Conservation (phyloP, 2,797 vertebrate species). For the Coregonus suidteri region DNA sequence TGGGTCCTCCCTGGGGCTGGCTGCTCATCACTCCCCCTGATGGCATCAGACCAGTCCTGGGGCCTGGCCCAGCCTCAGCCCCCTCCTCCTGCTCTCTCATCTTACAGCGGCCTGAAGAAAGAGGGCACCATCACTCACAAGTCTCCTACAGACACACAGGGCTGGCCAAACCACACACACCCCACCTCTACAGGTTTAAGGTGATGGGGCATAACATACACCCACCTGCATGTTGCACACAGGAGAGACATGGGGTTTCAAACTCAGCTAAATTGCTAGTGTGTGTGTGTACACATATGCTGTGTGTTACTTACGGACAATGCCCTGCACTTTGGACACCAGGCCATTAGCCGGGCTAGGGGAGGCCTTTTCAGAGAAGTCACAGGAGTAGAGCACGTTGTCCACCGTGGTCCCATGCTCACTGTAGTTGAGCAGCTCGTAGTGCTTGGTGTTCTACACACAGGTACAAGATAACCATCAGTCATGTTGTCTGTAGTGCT, state of each 20-base stretch:
- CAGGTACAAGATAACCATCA: not conserved
- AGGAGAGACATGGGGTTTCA: not conserved
- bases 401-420: conserved; percentile 97
- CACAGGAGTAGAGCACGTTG: conserved; percentile 96
- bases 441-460: conserved; percentile 94
- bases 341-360: conserved; percentile 88
- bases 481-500: not conserved
- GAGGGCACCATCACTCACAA: not conserved
- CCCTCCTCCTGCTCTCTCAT: conserved; percentile 81
- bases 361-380: conserved; percentile 93
- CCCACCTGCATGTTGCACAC: no score
- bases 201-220: not conserved
- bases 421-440: conserved; percentile 98
- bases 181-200: not conserved
- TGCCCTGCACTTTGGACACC: conserved; percentile 93
- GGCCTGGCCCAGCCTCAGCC: conserved; percentile 8
- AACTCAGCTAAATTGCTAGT: not conserved
- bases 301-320: conserved; percentile 85
- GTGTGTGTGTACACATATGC: no score
- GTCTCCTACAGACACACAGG: not conserved
- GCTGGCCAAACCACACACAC: not conserved
- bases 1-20: conserved; percentile 56
- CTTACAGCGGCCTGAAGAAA: conserved; percentile 82
- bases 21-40: conserved; percentile 84
- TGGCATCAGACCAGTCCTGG: conserved; percentile 36